phyloP scores from a whole-genome alignment of 2,888 invertebrate genomes.

The Eurois occulta region DNA sequence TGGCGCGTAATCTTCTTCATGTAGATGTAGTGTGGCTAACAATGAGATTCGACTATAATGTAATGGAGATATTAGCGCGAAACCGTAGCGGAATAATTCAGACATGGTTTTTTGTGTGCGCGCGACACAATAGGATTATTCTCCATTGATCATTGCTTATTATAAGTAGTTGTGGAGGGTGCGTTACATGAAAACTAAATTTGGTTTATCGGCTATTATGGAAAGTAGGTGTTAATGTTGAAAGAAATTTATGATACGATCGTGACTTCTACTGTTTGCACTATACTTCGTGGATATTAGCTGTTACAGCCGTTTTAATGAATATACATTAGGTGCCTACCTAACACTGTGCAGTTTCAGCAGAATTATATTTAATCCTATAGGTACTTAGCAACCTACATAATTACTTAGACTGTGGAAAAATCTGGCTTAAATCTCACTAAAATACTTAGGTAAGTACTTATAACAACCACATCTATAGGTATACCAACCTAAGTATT shows the following conservation, averaged over 20 bases:
- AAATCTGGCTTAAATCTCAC: background rate
- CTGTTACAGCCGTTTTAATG: conserved; percentile 27
- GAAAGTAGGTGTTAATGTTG: conserved; percentile 90
- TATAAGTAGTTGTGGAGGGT: conserved; percentile 89
- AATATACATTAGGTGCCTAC: conserved; percentile 30
- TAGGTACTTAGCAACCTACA: background rate
- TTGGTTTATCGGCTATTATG: conserved; percentile 91
- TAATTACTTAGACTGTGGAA: background rate
- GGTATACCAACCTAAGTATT: conserved; percentile 2
- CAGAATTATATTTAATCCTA: background rate
- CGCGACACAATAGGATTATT: conserved; percentile 89
- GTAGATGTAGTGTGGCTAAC: conserved; percentile 74
- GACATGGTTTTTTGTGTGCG: conserved; percentile 89
- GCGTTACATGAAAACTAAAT: conserved; percentile 90
- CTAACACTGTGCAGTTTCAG: background rate
- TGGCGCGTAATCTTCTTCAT: conserved; percentile 87
- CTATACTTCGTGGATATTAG: conserved; percentile 75
- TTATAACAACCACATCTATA: background rate
- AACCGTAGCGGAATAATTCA: conserved; percentile 89
- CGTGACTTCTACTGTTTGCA: conserved; percentile 86
- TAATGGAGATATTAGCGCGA: conserved; percentile 89
- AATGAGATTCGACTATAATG: conserved; percentile 84
- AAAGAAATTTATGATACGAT: conserved; percentile 87
- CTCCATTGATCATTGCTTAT: conserved; percentile 90
- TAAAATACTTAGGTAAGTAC: background rate